These are phyloP conservation scores for Anomalospiza imberbis DNA, from an alignment of 2,797 vertebrate species.

Conservation along the genomic window DNA sequence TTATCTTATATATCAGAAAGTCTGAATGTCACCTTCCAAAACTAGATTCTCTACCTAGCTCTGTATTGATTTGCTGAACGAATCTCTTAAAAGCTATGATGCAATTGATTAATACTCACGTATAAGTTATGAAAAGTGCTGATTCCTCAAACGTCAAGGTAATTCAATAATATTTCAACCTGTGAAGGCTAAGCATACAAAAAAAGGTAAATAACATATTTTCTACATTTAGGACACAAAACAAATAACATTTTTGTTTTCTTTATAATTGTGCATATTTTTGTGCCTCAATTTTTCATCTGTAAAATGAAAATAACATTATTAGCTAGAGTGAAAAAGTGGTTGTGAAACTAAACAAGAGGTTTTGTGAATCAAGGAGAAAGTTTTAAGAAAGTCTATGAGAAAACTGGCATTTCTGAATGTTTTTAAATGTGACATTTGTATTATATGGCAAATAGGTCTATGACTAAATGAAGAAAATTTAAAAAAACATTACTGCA, in stretches of 20 bases:
- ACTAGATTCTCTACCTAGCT: neutral
- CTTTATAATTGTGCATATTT: neutral
- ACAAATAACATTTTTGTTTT: neutral
- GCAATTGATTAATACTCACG: neutral
- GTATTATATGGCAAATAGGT: neutral
- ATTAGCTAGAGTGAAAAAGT: neutral
- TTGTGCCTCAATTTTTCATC: neutral
- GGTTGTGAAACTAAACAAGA: neutral
- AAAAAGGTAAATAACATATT: neutral
- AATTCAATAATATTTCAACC: neutral
- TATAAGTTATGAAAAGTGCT: neutral
- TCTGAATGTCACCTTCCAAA: neutral
- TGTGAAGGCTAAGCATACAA: neutral
- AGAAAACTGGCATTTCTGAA: neutral
- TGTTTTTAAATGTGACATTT: neutral
- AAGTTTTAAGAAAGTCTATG: neutral
- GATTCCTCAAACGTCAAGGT: fast-evolving
- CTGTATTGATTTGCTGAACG: neutral
- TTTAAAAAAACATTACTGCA: neutral
- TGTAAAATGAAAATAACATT: neutral
- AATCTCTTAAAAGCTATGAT: neutral
- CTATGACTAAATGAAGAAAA: neutral
- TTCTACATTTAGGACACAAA: neutral
- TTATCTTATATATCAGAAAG: neutral
- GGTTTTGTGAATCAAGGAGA: neutral